A percentile compares a stretch with the other conserved stretches of the same genome.
Conservation (phyloP, 2,888 invertebrate genomes). For the Platerodrilus igneus region DNA sequence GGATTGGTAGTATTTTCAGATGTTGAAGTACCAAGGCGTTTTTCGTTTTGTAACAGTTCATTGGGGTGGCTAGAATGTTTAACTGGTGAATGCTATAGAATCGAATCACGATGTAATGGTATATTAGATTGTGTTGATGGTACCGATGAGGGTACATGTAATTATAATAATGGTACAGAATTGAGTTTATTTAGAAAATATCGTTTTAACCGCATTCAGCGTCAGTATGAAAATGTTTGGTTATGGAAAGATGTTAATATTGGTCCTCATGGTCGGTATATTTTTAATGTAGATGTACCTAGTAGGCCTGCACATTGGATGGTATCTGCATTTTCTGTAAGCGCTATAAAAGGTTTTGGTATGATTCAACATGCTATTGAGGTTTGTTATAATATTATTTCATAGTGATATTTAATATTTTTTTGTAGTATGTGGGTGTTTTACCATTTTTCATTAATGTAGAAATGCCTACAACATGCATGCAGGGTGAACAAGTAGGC, state of each 20-base stretch:
- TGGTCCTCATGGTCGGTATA: constrained; percentile 83
- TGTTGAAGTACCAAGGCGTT: constrained; percentile 67
- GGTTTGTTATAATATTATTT: constrained; percentile 49
- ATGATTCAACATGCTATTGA: constrained; percentile 76
- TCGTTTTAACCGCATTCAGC: constrained; percentile 81
- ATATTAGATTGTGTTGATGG: constrained; percentile 75
- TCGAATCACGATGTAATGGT: constrained; percentile 74
- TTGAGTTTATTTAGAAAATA: constrained; percentile 71
- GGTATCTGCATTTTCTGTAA: constrained; percentile 87
- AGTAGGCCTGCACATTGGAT: constrained; percentile 86
- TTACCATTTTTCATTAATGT: constrained; percentile 93
- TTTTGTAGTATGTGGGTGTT: constrained; percentile 73
- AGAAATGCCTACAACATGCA: constrained; percentile 79
- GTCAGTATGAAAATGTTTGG: constrained; percentile 94
- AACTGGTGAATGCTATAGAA: constrained; percentile 72
- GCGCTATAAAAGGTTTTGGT: constrained; percentile 80
- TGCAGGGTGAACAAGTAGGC: constrained; percentile 91
- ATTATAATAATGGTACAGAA: constrained; percentile 62
- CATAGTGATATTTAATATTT: constrained; percentile 10
- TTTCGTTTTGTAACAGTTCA: constrained; percentile 65
- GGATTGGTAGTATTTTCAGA: constrained; percentile 90
- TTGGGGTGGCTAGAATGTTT: constrained; percentile 76
- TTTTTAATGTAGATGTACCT: constrained; percentile 83
- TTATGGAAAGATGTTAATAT: constrained; percentile 92
- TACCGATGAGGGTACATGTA: constrained; percentile 76